These are phyloP conservation scores for Cossypha polioptera DNA, from an alignment of 2,797 vertebrate species.

Conservation along the genomic window DNA sequence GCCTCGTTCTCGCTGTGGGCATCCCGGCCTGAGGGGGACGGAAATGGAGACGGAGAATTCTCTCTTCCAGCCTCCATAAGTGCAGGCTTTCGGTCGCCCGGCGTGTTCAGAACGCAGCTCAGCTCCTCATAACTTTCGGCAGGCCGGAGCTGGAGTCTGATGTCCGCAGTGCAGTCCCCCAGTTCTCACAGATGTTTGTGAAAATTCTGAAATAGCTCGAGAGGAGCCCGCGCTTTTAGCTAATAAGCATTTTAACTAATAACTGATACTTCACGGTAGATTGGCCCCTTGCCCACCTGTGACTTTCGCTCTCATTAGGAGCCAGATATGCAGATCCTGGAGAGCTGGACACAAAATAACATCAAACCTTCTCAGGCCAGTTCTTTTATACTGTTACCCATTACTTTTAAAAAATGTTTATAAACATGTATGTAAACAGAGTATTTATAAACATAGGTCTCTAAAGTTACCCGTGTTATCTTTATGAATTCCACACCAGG, in stretches of 20 bases:
- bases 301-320: neutral
- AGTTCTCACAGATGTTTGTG: neutral
- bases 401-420: neutral
- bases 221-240: neutral
- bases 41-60: neutral
- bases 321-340: too few species aligned
- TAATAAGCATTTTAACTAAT: too few species aligned
- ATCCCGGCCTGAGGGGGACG: neutral
- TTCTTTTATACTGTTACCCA: neutral
- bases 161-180: neutral
- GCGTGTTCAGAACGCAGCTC: neutral
- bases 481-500: neutral
- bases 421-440: neutral
- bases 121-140: too few species aligned
- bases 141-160: accelerated
- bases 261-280: neutral
- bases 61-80: accelerated
- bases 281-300: neutral
- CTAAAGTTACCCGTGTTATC: neutral
- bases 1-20: neutral
- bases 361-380: neutral
- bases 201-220: neutral
- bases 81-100: neutral
- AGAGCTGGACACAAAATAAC: accelerated
- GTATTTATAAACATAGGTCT: neutral